Conservation (phyloP, 2,113 vertebrate species). For the Micromys minutus region DNA sequence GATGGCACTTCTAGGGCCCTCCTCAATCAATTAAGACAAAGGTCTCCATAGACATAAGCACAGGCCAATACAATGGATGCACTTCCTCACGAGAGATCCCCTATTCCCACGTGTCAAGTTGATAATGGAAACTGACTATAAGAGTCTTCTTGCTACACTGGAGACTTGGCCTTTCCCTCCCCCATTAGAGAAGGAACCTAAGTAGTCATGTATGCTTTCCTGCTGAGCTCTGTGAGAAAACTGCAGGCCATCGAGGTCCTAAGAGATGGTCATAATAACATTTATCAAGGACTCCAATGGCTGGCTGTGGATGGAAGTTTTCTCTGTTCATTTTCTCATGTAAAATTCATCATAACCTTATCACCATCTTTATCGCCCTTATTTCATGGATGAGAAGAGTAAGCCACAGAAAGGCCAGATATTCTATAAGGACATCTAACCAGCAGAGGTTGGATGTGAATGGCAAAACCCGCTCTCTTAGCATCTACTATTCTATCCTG, state of each 20-base stretch:
- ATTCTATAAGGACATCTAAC: background rate
- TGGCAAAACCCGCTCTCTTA: background rate
- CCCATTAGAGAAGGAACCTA: background rate
- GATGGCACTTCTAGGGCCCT: background rate
- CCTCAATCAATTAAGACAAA: background rate
- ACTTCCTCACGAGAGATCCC: background rate
- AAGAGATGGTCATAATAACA: background rate
- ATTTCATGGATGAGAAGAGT: background rate
- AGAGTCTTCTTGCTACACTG: background rate
- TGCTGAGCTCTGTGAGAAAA: background rate
- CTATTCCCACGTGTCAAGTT: background rate
- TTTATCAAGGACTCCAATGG: background rate
- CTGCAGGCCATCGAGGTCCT: background rate
- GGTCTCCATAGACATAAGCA: background rate
- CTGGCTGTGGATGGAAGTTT: background rate
- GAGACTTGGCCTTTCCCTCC: background rate
- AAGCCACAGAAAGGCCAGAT: background rate
- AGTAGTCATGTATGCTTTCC: background rate
- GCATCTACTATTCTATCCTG: background rate
- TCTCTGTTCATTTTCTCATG: constrained; percentile 20
- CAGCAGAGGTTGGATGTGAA: background rate
- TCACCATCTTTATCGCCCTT: background rate
- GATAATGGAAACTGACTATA: background rate
- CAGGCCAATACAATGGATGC: background rate
- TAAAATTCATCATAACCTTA: background rate